Base-by-base conservation (phyloP, 2,888 invertebrate genomes). In the Thera britannica region DNA sequence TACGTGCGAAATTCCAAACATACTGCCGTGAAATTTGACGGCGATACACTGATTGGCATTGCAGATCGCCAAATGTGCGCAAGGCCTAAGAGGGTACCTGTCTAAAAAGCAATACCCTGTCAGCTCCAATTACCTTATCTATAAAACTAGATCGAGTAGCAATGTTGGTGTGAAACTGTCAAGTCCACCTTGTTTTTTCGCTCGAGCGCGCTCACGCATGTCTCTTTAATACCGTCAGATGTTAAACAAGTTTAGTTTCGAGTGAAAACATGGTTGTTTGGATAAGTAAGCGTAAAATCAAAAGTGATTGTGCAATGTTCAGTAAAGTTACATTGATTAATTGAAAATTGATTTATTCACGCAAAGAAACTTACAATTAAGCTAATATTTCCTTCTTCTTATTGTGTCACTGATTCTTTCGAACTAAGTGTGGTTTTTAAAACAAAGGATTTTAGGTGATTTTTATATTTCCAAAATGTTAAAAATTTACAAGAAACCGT, bases 111-210 rank as follows among this genome's bases (percentile, higher is more conserved):
- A 41, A 49, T 46, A 61, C 51, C 55, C 48, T 58, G 52, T 72
- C 70, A 63, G 58, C 55, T 38, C 49, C 48, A 54, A 71, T 66
- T 66, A 66, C 56, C 52, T 65, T 65, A 68, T 66, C 67, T 67
- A 60, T 65, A 48, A 35, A 63, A 66, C 63, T 38, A 65, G 67
- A 68, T 64, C 64, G 38, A 68, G 57, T 66, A 67, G 72, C 57
- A 12, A 72, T 71, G 69, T 71, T 60, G 63, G 71, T 73, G 74
- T 74, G 73, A 74, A 75, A 76, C 70, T 75, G 71, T 68, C 72
- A 72, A 72, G 76, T 68, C 63, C 65, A 72, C 71, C 74, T 69
- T 71, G 72, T 68, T 70, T 72, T 72, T 68, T 70, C 68, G 65
- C 60, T 57, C 56, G 58, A 58, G 58, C 60, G 68, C 65, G 54